Evolutionary conservation across 2,797 vertebrate species (phyloP), one percentile per base, ranked within the genome.

Genomic region (Silurus aristotelis): DNA sequence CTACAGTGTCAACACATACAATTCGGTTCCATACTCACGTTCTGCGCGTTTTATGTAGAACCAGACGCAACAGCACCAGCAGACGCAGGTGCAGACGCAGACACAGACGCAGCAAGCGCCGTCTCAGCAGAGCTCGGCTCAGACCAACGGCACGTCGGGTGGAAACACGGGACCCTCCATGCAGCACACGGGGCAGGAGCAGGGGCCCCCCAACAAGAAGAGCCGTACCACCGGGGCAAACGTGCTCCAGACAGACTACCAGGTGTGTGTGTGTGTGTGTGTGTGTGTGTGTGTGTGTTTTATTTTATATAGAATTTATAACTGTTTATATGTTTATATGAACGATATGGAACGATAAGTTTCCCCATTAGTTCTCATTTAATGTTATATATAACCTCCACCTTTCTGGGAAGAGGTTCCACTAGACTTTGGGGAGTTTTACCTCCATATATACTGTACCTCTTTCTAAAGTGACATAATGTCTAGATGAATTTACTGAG

Each of bases 191-290:
- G 86, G 95, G 89, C 97, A 98, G 91, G 97, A 93, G 89, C 97
- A 97, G 94, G 97, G 96, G 87, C 97, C 97, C 89, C 96, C 97
- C 0, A 99, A 95, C 94, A 99, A 99, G 95, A 99, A 99, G 92
- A 95, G 97, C 86, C 96, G 98, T 79, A 94, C 95, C 93, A 97
- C 97, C 64, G 97, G 97, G 88, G 96, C 96, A 67, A 96, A 96
- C 71, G 95, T 97, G 83, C 94, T 98, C 88, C 96, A 97, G 90
- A 95, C 97, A 17, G 97, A 99, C 89, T 99, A 99, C 96, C 98
- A 99, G 97, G 98, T 99, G 17, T 31, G 52, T 19, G 31, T 27
- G 1, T 19, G 3, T 52, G 67, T 68, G 31, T 68, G 27, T 70
- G 67, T 70, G 61, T n/a, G n/a, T n/a, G n/a, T n/a, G n/a, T 15